Base-by-base conservation (phyloP, 2,888 invertebrate genomes). In the Lobophora halterata region DNA sequence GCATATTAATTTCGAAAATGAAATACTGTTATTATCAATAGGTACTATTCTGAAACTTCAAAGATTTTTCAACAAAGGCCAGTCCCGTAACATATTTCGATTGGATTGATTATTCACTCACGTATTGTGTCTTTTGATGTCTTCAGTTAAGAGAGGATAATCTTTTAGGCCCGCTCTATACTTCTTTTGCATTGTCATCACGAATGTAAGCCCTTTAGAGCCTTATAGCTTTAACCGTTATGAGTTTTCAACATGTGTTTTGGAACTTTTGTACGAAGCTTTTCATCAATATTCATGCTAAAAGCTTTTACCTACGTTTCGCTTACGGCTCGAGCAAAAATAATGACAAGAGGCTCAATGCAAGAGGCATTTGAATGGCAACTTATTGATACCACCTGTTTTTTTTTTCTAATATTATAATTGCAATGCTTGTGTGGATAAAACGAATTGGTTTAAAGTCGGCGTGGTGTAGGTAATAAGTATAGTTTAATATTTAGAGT, bases 101-200 rank as follows among this genome's bases (percentile, higher is more conserved):
- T 46, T 40, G 45, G 45, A 42, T 42, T 48, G 46, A 43, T 46
- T 40, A 43, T 33, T 19, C 24, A 19, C 2, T 31, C 24, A 23
- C 30, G 29, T 11, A 41, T 32, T 45, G 39, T 35, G 23, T 20
- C 46, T 43, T 48, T 48, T 48, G 48, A 51, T 36, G 48, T 45
- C 20, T 29, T 25, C 9, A 32, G 14, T 30, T 36, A 35, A 24
- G 41, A 36, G 31, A 21, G 25, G 43, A 46, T 49, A 39, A 48
- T 48, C 51, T 41, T 28, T 28, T 19, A 19, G 27, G 27, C 25
- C 21, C 36, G 19, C 29, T 36, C 17, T 18, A 26, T 36, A 34
- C 30, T 30, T 37, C 41, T 39, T n/a, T 39, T 39, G 36, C 49
- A 49, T 52, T 52, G 46, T 49, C 36, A 45, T 37, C 39, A 26